phyloP scores from a whole-genome alignment of 2,113 vertebrate species.

The Chauna torquata region DNA sequence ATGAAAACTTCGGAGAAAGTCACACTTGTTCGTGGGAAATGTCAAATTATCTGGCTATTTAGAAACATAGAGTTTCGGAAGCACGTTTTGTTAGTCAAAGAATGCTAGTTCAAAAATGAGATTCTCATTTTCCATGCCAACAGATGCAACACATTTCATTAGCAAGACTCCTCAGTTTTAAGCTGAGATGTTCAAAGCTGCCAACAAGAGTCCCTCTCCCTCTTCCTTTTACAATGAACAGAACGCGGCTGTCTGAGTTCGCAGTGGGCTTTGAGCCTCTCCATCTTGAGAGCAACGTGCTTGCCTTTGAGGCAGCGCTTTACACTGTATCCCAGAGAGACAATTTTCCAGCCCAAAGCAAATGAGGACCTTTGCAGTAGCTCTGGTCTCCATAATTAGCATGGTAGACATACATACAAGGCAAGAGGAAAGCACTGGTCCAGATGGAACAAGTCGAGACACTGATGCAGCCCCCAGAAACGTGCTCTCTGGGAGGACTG shows the following conservation, averaged over 20 bases:
- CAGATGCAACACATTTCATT: not conserved
- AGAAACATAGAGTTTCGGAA: not conserved
- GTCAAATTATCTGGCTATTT: not conserved
- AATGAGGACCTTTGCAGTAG: constrained; percentile 32
- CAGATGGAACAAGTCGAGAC: constrained; percentile 35
- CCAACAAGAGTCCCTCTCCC: not conserved
- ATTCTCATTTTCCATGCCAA: not conserved
- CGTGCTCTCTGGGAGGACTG: not conserved
- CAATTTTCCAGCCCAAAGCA: not conserved
- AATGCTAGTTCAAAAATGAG: not conserved
- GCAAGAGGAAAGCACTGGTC: not conserved
- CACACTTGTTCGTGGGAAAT: not conserved
- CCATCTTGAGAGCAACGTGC: not conserved
- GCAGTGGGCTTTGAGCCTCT: not conserved
- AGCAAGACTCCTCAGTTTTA: not conserved
- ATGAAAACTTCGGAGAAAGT: not conserved
- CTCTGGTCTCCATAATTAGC: constrained; percentile 26
- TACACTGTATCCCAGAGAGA: not conserved
- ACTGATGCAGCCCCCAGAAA: constrained; percentile 4
- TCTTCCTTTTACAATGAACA: not conserved
- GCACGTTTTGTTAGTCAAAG: not conserved
- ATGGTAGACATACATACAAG: not conserved
- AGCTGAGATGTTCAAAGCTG: not conserved
- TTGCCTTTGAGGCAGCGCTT: not conserved
- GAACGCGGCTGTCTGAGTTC: not conserved